Evolutionary conservation across 2,888 invertebrate species (phyloP), one percentile per base, ranked within the genome.

Genomic region (Phyllotreta cruciferae): DNA sequence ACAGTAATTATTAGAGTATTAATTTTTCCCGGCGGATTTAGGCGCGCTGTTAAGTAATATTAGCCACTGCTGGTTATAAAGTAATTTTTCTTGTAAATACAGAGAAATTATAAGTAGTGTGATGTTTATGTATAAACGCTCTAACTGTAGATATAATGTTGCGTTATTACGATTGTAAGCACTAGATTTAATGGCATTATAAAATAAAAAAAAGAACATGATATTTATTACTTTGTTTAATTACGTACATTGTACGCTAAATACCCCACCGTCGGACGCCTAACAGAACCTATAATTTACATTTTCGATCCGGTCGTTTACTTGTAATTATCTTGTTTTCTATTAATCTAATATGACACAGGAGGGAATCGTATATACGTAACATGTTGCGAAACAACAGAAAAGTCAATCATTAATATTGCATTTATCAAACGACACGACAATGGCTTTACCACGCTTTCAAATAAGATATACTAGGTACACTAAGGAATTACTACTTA

Each of bases 131-230:
- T 78, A 78, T 78, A 76, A 76, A 75, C 70, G 73, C 74, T 72
- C 73, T 75, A 75, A 78, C 77, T 80, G 79, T 79, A 79, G 80
- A 80, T 80, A 24, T 24, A 80, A 73, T 74, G 66, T 55, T 60
- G 74, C 76, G 76, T 77, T 76, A 78, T 77, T 77, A 78, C 47
- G 14, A 44, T 67, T 78, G 76, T 79, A 79, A 79, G 79, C 78
- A 78, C 79, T 77, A 78, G 75, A 75, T 65, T 73, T 75, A 58
- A 74, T 73, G 69, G 73, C 71, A 78, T 75, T 75, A 76, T 74
- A 74, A 72, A 70, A 24, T 24, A 24, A 24, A 68, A 75, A 79
- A 77, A 75, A 79, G 74, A 77, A 74, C 77, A 78, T 77, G 77
- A 54, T 75, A 71, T 72, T 70, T 70, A 69, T 71, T 73, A 74